Conservation (phyloP, 2,797 vertebrate genomes). For the Pelochelys cantorii region DNA sequence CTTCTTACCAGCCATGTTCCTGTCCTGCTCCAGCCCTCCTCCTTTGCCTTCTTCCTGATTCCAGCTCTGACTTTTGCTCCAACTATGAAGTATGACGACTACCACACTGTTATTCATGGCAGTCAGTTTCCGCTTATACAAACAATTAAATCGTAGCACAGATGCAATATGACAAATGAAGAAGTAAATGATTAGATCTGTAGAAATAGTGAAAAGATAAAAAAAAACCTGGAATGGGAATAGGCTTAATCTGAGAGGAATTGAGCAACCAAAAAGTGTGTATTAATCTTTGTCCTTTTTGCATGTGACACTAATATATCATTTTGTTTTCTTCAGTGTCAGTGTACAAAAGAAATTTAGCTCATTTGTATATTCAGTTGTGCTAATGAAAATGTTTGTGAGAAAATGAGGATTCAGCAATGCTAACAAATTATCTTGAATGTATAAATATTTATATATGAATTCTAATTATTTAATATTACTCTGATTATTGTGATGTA, state of each 20-base stretch:
- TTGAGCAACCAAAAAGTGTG: not conserved
- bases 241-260: not conserved
- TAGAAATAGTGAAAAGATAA: constrained; percentile 45
- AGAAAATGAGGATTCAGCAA: not conserved
- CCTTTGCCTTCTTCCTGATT: not conserved
- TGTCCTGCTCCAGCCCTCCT: not conserved
- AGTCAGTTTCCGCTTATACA: constrained; percentile 68
- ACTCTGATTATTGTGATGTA: not conserved
- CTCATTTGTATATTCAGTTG: not conserved
- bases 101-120: not conserved
- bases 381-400: constrained; percentile 15
- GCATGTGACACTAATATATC: not conserved
- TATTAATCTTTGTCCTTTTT: fast-evolving
- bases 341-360: not conserved
- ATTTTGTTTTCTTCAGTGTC: not conserved
- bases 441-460: not conserved
- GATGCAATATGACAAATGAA: constrained; percentile 62
- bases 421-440: not conserved
- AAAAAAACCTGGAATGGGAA: not conserved
- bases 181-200: constrained; percentile 67
- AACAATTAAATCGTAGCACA: constrained; percentile 67
- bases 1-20: not conserved
- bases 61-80: not conserved
- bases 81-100: not conserved
- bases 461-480: not conserved